A percentile compares a stretch with the other conserved stretches of the same genome.
Conservation (phyloP, 2,797 vertebrate genomes). For the Onychomys arenicola region DNA sequence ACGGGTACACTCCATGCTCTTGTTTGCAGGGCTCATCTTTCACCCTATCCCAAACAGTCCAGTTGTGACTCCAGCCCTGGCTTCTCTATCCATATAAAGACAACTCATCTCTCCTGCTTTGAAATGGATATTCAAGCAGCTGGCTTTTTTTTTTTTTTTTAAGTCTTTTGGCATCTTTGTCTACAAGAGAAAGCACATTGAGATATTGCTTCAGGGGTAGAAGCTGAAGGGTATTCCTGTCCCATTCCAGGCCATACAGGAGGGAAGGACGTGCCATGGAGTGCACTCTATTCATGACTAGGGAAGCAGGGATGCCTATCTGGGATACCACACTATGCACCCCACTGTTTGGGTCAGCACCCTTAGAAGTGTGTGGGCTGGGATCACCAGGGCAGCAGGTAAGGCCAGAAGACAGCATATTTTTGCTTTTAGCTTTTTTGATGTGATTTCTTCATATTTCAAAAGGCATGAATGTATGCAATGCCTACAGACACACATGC, state of each 20-base stretch:
- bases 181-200: not conserved
- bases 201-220: not conserved
- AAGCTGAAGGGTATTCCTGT: rapidly evolving
- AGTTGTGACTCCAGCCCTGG: not conserved
- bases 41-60: not conserved
- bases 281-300: not conserved
- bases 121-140: not conserved
- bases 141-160: not conserved
- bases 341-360: not conserved
- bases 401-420: not conserved
- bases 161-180: not conserved
- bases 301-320: no score
- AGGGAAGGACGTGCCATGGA: no score
- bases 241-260: not conserved
- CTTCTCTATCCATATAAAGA: not conserved
- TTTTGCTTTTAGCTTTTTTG: not conserved
- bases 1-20: not conserved
- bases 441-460: not conserved
- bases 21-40: not conserved
- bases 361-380: not conserved
- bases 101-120: not conserved
- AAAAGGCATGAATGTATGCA: not conserved
- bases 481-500: no score
- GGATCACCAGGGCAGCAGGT: not conserved
- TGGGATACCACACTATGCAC: not conserved